Conservation (phyloP, 2,797 vertebrate genomes). For the Sebastes iracundus region DNA sequence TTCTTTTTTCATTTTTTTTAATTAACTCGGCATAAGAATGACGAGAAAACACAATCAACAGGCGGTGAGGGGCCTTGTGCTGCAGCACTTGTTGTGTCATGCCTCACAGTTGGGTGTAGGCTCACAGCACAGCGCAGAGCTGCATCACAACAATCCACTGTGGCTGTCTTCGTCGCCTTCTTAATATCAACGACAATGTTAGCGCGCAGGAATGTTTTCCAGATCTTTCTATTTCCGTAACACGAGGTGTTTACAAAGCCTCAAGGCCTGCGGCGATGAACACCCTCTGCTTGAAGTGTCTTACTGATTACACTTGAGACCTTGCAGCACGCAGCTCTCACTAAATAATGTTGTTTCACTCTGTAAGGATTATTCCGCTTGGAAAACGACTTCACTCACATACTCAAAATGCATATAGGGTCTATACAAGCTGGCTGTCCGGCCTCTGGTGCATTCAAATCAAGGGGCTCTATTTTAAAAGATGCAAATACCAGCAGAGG, state of each 20-base stretch:
- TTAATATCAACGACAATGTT: not conserved
- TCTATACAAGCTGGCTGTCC: not conserved
- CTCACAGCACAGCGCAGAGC: not conserved
- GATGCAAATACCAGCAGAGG: slow-evolving; percentile 69
- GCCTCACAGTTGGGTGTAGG: slow-evolving; percentile 21
- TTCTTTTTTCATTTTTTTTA: not conserved
- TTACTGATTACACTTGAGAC: not conserved
- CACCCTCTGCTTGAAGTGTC: not conserved
- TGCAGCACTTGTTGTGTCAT: slow-evolving; percentile 43
- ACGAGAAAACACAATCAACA: not conserved
- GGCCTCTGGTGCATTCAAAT: slow-evolving; percentile 42
- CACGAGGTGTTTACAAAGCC: not conserved
- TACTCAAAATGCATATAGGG: not conserved
- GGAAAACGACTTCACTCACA: not conserved
- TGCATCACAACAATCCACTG: not conserved
- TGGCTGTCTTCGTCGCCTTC: not conserved
- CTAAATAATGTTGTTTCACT: not conserved
- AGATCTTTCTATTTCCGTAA: not conserved
- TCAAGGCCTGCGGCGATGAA: not conserved
- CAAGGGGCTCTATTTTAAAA: slow-evolving; percentile 62
- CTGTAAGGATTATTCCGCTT: not conserved
- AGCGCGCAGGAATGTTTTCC: not conserved
- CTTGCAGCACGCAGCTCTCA: not conserved
- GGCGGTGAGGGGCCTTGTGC: not conserved
- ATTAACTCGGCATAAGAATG: not conserved